Evolutionary conservation across 2,113 vertebrate species (phyloP), one percentile per base, ranked within the genome.

Genomic region (Calyptommatus sinebrachiatus): DNA sequence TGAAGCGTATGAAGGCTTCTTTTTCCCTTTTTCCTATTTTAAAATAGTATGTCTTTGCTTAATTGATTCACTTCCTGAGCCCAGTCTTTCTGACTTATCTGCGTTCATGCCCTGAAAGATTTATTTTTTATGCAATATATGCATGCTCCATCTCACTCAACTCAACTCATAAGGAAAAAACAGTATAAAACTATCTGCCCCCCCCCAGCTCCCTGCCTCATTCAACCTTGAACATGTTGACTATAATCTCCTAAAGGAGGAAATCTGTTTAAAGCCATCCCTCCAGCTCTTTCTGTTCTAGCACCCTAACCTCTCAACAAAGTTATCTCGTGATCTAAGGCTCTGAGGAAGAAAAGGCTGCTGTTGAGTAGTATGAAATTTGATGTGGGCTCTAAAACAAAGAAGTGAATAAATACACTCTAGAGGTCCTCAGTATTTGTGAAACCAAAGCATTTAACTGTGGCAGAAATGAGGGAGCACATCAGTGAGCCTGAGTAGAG

Each of bases 31-130:
- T 57, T 57, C 53, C 65, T 67, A 83, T 1, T 24, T 70, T 73
- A 84, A 83, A 79, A 29, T 71, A 14, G 6, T 71, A 73, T 65
- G 65, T 78, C 71, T 76, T 77, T 87, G 76, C 3, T 46, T 26
- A 83, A 12, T 18, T 83, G 57, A 46, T 35, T 29, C 48, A 57
- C 48, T 86, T 26, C 18, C 70, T 76, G 14, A 20, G 1, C 45
- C 57, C 20, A 83, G 8, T 24, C 73, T 22, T 57, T 81, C 48
- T 57, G 69, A 60, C 28, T 12, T 83, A 24, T 26, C 79, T 61
- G 79, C 65, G 66, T 74, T 35, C 26, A 76, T 35, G 0, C 78
- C 83, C 82, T 84, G 79, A 2, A 82, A 74, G 50, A 67, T 81
- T 62, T 66, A 41, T 77, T 80, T 28, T 20, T 65, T 73, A 46